Base-by-base conservation (phyloP, 2,113 vertebrate species). In the Labeo catla region DNA sequence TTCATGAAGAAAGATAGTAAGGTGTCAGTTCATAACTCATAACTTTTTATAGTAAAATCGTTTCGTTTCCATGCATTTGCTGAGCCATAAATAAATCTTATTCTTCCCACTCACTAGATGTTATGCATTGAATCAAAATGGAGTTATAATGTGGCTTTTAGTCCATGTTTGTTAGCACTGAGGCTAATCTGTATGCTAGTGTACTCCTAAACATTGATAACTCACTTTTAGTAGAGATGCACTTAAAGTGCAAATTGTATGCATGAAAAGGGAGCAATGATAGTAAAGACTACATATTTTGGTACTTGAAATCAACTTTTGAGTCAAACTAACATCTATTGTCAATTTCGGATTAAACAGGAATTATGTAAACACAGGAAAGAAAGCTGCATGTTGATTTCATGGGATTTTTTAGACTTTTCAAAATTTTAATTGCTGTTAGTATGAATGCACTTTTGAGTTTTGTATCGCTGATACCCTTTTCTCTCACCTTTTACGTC, bases 21-120 rank as follows among this genome's bases (percentile, higher is more conserved):
- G 52, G n/a, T 61, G 66, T 82, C 72, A 79, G 86, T 50, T n/a
- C n/a, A 76, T 50, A 15, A 49, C 73, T 76, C 11, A 23, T n/a
- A n/a, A n/a, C 16, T 72, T 74, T 68, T 43, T n/a, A 65, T 43
- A 36, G n/a, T 78, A 36, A 65, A 50, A 52, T 50, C 8, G 73
- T 82, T 47, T 45, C 3, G 81, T 86, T 86, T 57, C 43, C 54
- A 76, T 84, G 50, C 81, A 49, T 86, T 86, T 54, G 15, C 28
- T 54, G 4, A 54, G 49, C 28, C 8, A 54, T 16, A 50, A 1
- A 59, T 57, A 28, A 28, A 59, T 57, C 34, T 43, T 59, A 43
- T 43, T 43, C 52, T 78, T 39, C 34, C 52, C 76, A 79, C 19
- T n/a, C 34, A 59, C 34, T 39, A 50, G 2, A 23, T 50, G 2